phyloP scores from a whole-genome alignment of 2,113 vertebrate species.

The Cynoglossus semilaevis region DNA sequence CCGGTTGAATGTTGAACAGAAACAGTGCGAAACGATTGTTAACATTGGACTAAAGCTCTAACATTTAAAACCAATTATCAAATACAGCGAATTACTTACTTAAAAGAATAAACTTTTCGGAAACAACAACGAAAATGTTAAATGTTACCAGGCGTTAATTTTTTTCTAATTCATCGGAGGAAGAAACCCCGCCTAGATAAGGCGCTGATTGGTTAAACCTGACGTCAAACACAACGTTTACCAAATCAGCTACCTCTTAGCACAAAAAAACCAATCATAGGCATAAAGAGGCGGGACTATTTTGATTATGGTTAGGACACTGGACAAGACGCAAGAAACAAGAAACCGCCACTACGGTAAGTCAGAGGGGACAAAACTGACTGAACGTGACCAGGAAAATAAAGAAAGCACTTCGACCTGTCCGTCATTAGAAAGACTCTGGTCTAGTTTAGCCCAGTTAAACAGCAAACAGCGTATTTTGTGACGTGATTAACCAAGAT shows the following conservation, averaged over 20 bases:
- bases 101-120: too few species aligned
- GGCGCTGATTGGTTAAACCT: not conserved
- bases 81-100: too few species aligned
- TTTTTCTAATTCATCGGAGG: not conserved
- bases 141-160: not conserved
- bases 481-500: too few species aligned
- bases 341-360: conserved; percentile 55
- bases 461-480: too few species aligned
- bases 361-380: conserved; percentile 13
- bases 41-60: rapidly evolving
- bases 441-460: too few species aligned
- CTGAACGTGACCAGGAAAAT: too few species aligned
- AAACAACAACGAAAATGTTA: too few species aligned
- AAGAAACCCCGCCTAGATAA: not conserved
- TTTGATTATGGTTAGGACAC: too few species aligned
- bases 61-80: too few species aligned
- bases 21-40: not conserved
- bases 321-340: not conserved
- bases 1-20: not conserved
- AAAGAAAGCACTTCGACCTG: too few species aligned
- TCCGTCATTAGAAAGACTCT: too few species aligned
- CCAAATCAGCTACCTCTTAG: not conserved
- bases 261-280: not conserved
- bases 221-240: not conserved
- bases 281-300: not conserved